Evolutionary conservation across 2,888 invertebrate genomes (phyloP), one percentile per base, ranked within the genome.

Genomic region (Sacculina carcini): DNA sequence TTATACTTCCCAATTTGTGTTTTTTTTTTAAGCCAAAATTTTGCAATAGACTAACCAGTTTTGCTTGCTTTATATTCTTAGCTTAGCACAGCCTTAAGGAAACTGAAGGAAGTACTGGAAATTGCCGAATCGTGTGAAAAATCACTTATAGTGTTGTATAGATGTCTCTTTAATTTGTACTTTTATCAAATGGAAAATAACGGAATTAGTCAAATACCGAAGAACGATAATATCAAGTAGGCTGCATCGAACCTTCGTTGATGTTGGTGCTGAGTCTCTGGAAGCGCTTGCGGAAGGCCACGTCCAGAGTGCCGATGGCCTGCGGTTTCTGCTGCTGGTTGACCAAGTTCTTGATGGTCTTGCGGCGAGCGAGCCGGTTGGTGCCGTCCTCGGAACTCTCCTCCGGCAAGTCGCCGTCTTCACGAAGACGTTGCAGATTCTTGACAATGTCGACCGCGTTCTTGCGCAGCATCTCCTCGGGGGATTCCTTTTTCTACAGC

Each of bases 391-490:
- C 84, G 12, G 9, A 26, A 19, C 44, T 28, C 6, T 10, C 28
- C 61, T 85, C 84, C 62, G 60, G 60, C 34, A 59, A 61, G 63
- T 58, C 57, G 9, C 61, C 47, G 64, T 66, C 48, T 34, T 44
- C 44, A 7, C 81, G 80, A 51, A 87, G 65, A 62, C 81, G 75
- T 66, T 90, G 90, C 53, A 90, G 68, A 62, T 87, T 82, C 64
- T 84, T 78, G 0, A 86, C 90, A 62, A 90, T 89, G 63, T 87
- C 87, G 60, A 90, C 85, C 50, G 87, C 89, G 69, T 90, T 86
- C 68, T 86, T 84, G 63, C 86, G 83, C 58, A 89, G 44, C 44
- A 44, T 44, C 66, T 87, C 85, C 62, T 85, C 84, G 29, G 83
- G 81, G 60, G 84, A 67, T 62, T 87, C 86, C 64, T 86, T 85